Evolutionary conservation across 2,888 invertebrate species (phyloP), one percentile per base, ranked within the genome.

Genomic region (Ormyrus nitidulus): DNA sequence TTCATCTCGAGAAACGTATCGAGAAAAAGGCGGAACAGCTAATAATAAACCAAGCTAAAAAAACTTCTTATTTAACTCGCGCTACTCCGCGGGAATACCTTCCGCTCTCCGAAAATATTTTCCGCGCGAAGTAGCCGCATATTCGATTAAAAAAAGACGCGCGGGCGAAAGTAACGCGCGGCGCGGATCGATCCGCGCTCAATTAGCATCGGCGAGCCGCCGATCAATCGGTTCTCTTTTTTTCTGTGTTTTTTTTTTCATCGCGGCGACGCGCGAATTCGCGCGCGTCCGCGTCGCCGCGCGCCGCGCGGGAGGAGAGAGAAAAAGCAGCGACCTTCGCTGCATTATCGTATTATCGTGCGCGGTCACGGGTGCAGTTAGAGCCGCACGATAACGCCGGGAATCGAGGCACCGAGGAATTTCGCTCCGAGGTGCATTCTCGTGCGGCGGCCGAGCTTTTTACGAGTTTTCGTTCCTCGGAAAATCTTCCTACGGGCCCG

Each of bases 321-420:
- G 49, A 65, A 53, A 68, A 65, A 58, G 64, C 77, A 4, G 13
- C 68, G 71, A 78, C 78, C 81, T 81, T 81, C 77, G 77, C 49
- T 75, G 81, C 62, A 75, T 81, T 78, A 81, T 81, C 75, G 78
- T 71, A 78, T 81, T 81, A 81, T 81, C 81, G 74, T 68, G 53
- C 78, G 78, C 75, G 78, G 81, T 81, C 78, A 78, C 81, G 78
- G 72, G 62, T 72, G 71, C 65, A 49, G 73, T 4, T 34, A 34
- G 34, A 34, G 34, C 34, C 34, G 48, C 48, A 74, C 79, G 79
- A 79, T 79, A 80, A 74, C 74, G 73, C 34, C 51, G 72, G 51
- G 11, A 73, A 13, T n/a, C 70, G 74, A 74, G 46, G 34, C 49
- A n/a, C 48, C 58, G 54, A 44, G 13, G 44, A 49, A 54, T 49